phyloP scores from a whole-genome alignment of 2,113 vertebrate genomes.

The Tringa solitaria region DNA sequence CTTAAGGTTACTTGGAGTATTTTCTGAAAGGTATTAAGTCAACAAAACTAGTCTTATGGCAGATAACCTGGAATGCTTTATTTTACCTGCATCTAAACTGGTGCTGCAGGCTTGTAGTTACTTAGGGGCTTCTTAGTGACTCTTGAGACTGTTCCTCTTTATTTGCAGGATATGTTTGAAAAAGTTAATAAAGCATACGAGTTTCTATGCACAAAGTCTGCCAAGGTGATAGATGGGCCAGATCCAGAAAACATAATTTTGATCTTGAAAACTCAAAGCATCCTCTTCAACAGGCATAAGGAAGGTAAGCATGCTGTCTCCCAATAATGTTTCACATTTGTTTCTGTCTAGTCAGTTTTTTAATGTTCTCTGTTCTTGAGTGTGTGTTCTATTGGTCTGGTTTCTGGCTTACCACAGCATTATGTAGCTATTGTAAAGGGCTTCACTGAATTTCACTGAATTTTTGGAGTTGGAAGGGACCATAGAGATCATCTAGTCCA shows the following conservation, averaged over 20 bases:
- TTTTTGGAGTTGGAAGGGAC: too few relatives aligned
- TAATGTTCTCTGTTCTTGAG: background rate
- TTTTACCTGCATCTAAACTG: background rate
- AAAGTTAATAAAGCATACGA: slow-evolving; percentile 99
- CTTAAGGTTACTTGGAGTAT: background rate
- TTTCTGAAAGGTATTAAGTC: background rate
- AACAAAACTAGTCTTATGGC: background rate
- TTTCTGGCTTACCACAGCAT: background rate
- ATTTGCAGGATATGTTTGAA: slow-evolving; percentile 94
- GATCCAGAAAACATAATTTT: slow-evolving; percentile 99
- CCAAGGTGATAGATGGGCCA: slow-evolving; percentile 89
- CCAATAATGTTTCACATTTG: background rate
- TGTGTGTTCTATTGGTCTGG: background rate
- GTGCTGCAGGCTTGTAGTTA: background rate
- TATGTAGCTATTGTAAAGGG: background rate
- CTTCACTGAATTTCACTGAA: too few relatives aligned
- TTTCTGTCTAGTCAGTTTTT: background rate
- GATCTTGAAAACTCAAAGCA: slow-evolving; percentile 97
- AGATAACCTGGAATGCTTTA: background rate
- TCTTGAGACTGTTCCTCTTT: background rate
- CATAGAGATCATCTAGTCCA: too few relatives aligned
- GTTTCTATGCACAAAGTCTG: slow-evolving; percentile 95
- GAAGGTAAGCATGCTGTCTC: slow-evolving; percentile 75
- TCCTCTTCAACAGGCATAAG: slow-evolving; percentile 95
- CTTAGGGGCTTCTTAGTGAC: background rate